phyloP scores from a whole-genome alignment of 2,888 invertebrate genomes.

The Yponomeuta plumbellus region DNA sequence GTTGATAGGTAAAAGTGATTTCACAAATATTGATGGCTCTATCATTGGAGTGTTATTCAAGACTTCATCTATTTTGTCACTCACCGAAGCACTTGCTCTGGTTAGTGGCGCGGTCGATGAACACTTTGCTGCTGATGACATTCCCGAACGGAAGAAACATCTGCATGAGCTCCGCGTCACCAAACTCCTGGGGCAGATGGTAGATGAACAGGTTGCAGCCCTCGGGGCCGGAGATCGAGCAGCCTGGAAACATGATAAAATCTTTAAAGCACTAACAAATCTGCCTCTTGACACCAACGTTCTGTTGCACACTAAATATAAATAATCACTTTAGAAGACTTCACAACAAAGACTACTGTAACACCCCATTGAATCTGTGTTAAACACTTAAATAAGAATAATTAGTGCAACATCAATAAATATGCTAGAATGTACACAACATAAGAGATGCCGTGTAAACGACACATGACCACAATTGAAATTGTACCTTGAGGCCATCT shows the following conservation, averaged over 20 bases:
- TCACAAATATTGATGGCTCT: too few species aligned
- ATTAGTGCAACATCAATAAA: slow-evolving; percentile 5
- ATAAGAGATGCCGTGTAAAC: neutral
- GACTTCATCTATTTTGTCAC: slow-evolving; percentile 42
- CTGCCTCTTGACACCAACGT: slow-evolving; percentile 55
- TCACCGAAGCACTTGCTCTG: slow-evolving; percentile 99
- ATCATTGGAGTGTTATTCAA: too few species aligned
- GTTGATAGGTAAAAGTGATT: too few species aligned
- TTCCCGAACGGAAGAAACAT: slow-evolving; percentile 99
- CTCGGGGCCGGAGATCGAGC: slow-evolving; percentile 98
- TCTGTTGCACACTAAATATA: slow-evolving; percentile 17
- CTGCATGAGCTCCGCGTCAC: slow-evolving; percentile 99
- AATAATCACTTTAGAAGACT: neutral
- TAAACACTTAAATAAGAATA: slow-evolving; percentile 3
- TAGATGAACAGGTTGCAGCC: slow-evolving; percentile 99
- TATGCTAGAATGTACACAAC: neutral
- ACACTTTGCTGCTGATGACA: slow-evolving; percentile 99
- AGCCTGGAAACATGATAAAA: slow-evolving; percentile 87
- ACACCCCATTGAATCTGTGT: slow-evolving; percentile 10
- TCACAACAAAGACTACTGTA: neutral
- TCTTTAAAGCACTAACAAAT: slow-evolving; percentile 81
- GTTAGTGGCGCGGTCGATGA: slow-evolving; percentile 99
- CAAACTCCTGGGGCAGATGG: slow-evolving; percentile 99
- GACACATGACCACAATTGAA: neutral
- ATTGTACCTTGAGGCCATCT: neutral